phyloP scores from a whole-genome alignment of 2,113 vertebrate species.

The Narcine bancroftii region DNA sequence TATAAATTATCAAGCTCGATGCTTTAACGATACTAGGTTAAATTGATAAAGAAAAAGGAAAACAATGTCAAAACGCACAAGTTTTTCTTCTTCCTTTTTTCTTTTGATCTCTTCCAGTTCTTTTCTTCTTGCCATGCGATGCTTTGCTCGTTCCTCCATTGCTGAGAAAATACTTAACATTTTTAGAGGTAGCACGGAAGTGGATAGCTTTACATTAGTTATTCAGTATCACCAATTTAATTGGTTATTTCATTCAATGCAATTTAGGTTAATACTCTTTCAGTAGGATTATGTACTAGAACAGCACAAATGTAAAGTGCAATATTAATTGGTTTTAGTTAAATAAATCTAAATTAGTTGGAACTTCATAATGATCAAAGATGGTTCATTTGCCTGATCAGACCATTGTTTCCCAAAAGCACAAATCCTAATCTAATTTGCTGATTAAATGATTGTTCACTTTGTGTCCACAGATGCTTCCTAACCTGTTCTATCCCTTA shows the following conservation, averaged over 20 bases:
- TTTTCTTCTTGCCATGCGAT: conserved; percentile 65
- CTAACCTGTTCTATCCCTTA: too few relatives aligned
- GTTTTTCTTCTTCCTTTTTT: conserved; percentile 70
- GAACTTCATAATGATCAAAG: background rate
- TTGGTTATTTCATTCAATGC: background rate
- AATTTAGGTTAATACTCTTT: background rate
- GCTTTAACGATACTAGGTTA: background rate
- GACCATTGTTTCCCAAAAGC: background rate
- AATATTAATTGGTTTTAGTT: background rate
- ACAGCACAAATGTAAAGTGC: background rate
- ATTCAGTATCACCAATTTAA: background rate
- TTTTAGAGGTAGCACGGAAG: background rate
- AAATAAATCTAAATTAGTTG: background rate
- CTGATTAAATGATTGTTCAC: background rate
- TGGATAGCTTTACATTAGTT: background rate
- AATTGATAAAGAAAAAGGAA: background rate
- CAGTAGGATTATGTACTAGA: background rate
- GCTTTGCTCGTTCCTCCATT: conserved; percentile 78
- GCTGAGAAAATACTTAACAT: conserved; percentile 51
- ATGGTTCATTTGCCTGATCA: background rate
- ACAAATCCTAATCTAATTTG: background rate
- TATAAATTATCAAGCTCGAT: background rate
- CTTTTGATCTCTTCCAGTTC: conserved; percentile 70
- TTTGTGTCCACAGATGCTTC: too few relatives aligned
- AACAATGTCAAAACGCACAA: conserved; percentile 51